Percentiles rank a stretch among this genome's conserved stretches.
Conservation (phyloP, 2,888 invertebrate genomes). For the Thymelicus lineola region DNA sequence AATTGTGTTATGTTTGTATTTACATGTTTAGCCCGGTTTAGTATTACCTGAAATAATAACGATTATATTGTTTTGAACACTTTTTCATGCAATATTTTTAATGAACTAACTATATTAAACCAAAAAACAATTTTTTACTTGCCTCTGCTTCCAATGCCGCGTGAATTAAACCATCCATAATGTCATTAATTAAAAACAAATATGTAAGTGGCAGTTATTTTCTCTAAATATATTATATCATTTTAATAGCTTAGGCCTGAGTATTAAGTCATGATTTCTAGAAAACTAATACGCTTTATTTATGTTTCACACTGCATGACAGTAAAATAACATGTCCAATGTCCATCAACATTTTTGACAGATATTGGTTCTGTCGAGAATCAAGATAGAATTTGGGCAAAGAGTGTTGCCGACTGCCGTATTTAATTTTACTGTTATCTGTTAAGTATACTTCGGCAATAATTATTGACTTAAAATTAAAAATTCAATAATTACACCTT, state of each 20-base stretch:
- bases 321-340: slow-evolving; percentile 84
- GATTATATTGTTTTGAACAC: slow-evolving; percentile 41
- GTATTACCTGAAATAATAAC: slow-evolving; percentile 72
- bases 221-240: slow-evolving; percentile 73
- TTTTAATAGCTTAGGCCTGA: slow-evolving; percentile 74
- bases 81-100: slow-evolving; percentile 39
- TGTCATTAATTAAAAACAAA: slow-evolving; percentile 81
- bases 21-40: slow-evolving; percentile 82
- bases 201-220: slow-evolving; percentile 73
- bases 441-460: no score
- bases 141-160: slow-evolving; percentile 85
- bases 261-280: slow-evolving; percentile 84
- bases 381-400: slow-evolving; percentile 16
- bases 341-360: slow-evolving; percentile 82
- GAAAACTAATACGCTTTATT: slow-evolving; percentile 83
- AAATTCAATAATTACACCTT: no score
- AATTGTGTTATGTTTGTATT: slow-evolving; percentile 76
- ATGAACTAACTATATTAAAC: slow-evolving; percentile 48
- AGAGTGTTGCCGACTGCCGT: slow-evolving; percentile 2
- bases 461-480: no score
- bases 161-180: slow-evolving; percentile 85
- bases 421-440: not conserved
- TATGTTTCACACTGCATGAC: slow-evolving; percentile 84
- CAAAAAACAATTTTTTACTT: slow-evolving; percentile 67
- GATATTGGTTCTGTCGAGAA: slow-evolving; percentile 42